Evolutionary conservation across 2,797 vertebrate genomes (phyloP), one percentile per base, ranked within the genome.

Genomic region (Parotocinclus haroldoi): DNA sequence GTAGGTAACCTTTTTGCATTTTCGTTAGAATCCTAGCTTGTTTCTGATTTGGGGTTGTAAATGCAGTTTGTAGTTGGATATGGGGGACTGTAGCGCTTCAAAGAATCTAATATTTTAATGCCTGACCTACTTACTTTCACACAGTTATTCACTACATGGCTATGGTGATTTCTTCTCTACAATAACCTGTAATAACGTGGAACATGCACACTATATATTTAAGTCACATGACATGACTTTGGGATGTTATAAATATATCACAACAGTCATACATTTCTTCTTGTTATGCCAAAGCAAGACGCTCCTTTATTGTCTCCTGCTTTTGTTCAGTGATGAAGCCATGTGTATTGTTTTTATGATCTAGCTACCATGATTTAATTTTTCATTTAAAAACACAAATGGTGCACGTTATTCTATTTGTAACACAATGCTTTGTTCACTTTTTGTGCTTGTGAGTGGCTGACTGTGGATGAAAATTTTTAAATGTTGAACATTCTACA

Each of bases 351-450:
- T 10, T 58, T 58, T 66, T 46, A 58, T 42, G 38, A 42, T 11
- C 40, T 42, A 42, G 3, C 40, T 11, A 54, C 37, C 64, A 60
- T 46, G 27, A 71, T 19, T 48, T 42, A 14, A 3, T 11, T 11
- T 9, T 18, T 52, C 10, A 9, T 36, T 9, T 48, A 13, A 36
- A 48, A 36, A 13, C 17, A 48, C 58, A 59, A 42, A 42, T 9
- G 40, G 4, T 42, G 40, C 8, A 42, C 10, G 7, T 11, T 46
- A 12, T 9, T 62, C n/a, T 17, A 11, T 13, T 8, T 1, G 46
- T 62, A 42, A 54, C 19, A 18, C 38, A 13, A 39, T 8, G 13
- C 45, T 66, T 57, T 58, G 58, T 66, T 58, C 40, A 58, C 55
- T 58, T 49, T 66, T 18, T 59, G 14, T 49, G 48, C 3, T 18